Conservation (phyloP, 2,797 vertebrate species). For the Cossypha niveicapilla region DNA sequence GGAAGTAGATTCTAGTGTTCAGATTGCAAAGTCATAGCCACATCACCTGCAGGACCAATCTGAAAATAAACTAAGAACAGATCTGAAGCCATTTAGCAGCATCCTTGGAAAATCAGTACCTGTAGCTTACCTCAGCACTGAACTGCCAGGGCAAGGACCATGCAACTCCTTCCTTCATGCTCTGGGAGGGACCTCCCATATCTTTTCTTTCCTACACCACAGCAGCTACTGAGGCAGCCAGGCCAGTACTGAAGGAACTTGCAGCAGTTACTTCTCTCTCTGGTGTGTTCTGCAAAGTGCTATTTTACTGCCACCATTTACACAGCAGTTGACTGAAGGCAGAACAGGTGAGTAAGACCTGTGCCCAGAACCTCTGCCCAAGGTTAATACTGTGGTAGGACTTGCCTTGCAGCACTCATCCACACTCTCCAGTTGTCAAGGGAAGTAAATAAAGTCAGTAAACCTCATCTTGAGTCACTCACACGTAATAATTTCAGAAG, state of each 20-base stretch:
- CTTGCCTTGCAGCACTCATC: not conserved
- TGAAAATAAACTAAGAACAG: not conserved
- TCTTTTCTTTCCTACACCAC: not conserved
- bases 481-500: not conserved
- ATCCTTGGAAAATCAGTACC: not conserved
- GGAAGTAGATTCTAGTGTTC: not conserved
- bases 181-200: not conserved
- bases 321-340: not conserved
- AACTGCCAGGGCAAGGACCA: not conserved
- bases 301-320: not conserved
- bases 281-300: not conserved
- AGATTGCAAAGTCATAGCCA: not conserved
- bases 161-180: not conserved
- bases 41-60: not conserved
- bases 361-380: not conserved
- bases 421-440: conserved; percentile 31
- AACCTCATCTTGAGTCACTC: conserved; percentile 51
- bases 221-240: not conserved
- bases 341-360: not conserved
- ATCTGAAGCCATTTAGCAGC: not conserved
- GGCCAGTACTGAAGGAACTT: rapidly evolving
- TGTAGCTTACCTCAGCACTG: not conserved
- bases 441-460: conserved; percentile 61
- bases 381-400: not conserved
- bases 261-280: not conserved